phyloP scores from a whole-genome alignment of 2,113 vertebrate genomes.

The Hystrix cristata region DNA sequence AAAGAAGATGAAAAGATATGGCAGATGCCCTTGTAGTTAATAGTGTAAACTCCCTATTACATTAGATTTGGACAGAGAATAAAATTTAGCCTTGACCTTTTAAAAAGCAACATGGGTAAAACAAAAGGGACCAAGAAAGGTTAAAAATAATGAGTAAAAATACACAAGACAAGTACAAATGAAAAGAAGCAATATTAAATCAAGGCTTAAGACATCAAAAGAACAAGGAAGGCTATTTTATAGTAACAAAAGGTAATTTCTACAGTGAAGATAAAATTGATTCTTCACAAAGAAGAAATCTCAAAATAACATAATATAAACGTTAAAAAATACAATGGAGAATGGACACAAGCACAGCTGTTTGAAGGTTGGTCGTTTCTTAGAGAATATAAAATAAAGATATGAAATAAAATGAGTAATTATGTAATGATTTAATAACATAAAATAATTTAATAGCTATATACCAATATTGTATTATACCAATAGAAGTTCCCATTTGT shows the following conservation, averaged over 20 bases:
- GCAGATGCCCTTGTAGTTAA: background rate
- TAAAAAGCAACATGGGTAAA: background rate
- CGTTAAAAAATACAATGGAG: background rate
- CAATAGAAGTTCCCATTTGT: background rate
- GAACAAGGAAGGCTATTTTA: background rate
- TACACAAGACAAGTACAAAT: background rate
- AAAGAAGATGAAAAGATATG: background rate
- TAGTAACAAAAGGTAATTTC: background rate
- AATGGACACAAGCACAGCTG: background rate
- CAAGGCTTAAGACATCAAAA: background rate
- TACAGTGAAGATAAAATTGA: background rate
- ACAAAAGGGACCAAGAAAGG: background rate
- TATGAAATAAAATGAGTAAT: background rate
- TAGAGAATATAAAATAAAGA: background rate
- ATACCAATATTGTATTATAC: background rate
- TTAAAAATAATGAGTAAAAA: constrained; percentile 28
- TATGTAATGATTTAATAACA: background rate
- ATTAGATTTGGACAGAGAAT: background rate
- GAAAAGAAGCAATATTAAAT: background rate
- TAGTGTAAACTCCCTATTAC: background rate
- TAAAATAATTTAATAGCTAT: background rate
- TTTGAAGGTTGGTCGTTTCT: background rate
- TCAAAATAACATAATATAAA: background rate
- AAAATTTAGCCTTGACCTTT: background rate
- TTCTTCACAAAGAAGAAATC: background rate